phyloP scores from a whole-genome alignment of 1,140 invertebrate species.

The silkworm (Bombyx mori) region DNA sequence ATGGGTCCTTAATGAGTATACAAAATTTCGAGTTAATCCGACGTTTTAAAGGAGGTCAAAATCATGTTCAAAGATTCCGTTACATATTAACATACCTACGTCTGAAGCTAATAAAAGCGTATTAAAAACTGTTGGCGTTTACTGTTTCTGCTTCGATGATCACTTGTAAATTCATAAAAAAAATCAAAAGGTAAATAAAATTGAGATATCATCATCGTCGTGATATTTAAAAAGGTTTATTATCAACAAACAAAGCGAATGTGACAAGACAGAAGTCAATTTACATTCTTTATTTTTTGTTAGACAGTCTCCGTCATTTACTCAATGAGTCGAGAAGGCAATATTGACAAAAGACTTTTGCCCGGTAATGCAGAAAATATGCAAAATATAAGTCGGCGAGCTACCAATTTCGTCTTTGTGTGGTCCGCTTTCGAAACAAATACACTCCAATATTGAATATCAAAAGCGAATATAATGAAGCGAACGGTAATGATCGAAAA shows the following conservation, averaged over 20 bases:
- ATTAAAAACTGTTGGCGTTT: too few relatives aligned
- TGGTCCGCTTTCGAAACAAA: slow-evolving; percentile 31
- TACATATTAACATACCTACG: too few relatives aligned
- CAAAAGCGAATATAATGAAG: slow-evolving; percentile 1
- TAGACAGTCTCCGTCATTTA: slow-evolving; percentile 33
- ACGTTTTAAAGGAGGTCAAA: too few relatives aligned
- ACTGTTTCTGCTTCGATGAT: too few relatives aligned
- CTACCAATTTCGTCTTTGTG: slow-evolving; percentile 40
- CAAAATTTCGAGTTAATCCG: too few relatives aligned
- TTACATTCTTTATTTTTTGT: slow-evolving; percentile 43
- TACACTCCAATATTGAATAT: slow-evolving; percentile 20
- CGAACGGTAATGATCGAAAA: background rate
- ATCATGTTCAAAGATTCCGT: too few relatives aligned
- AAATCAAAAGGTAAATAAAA: too few relatives aligned
- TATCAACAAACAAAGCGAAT: slow-evolving; percentile 17
- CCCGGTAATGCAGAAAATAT: slow-evolving; percentile 53
- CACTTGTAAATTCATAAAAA: too few relatives aligned
- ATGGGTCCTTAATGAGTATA: too few relatives aligned
- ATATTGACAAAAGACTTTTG: slow-evolving; percentile 57
- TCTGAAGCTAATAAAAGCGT: too few relatives aligned
- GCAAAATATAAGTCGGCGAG: slow-evolving; percentile 36
- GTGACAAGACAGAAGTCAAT: slow-evolving; percentile 24
- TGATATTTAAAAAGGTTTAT: too few relatives aligned
- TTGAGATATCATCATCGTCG: too few relatives aligned
- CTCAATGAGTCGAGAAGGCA: slow-evolving; percentile 41